Evolutionary conservation across 2,113 vertebrate species (phyloP).

Genomic region (Heliornis fulica): DNA sequence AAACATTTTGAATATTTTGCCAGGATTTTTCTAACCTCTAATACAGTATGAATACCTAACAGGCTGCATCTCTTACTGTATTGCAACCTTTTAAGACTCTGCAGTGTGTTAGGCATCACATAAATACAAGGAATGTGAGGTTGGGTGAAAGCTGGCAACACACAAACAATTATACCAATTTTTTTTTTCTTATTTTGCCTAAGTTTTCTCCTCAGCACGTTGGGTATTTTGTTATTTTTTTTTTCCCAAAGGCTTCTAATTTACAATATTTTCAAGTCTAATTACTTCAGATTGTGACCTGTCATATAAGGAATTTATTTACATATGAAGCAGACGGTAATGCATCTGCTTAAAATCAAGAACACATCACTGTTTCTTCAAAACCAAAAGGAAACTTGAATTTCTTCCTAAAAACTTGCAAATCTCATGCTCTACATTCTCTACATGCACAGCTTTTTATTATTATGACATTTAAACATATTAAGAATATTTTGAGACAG

Average conservation of each 20-base stretch:
- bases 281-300: constrained; percentile 15
- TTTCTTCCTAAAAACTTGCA: not conserved
- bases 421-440: too few relatives aligned
- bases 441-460: too few relatives aligned
- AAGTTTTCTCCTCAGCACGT: not conserved
- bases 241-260: not conserved
- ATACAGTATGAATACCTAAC: not conserved
- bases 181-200: not conserved
- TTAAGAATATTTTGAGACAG: not conserved
- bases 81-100: not conserved
- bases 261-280: not conserved
- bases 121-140: not conserved
- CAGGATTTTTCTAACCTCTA: not conserved
- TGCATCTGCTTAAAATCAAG: not conserved
- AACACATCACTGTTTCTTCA: not conserved
- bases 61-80: not conserved
- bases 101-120: not conserved
- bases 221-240: too few relatives aligned
- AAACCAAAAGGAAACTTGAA: not conserved
- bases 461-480: not conserved
- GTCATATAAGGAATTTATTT: not conserved
- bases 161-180: not conserved
- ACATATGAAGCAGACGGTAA: constrained; percentile 7
- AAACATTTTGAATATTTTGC: not conserved
- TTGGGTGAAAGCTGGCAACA: not conserved